A percentile compares a stretch with the other conserved stretches of the same genome.
Evolutionary conservation across 2,797 vertebrate species (phyloP).

Genomic region (Diceros bicornis): DNA sequence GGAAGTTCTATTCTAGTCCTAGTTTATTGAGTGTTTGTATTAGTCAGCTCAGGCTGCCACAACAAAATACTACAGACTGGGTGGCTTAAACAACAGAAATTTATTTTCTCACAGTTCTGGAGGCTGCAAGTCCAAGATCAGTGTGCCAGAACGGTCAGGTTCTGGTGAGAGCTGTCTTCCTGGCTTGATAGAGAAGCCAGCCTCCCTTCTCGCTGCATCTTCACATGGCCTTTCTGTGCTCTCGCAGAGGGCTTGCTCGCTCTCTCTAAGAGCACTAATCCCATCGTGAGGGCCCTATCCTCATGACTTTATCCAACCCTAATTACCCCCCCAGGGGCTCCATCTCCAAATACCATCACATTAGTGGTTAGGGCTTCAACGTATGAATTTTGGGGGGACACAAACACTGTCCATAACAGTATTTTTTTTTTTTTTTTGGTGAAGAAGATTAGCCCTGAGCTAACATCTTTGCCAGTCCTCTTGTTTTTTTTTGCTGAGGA

Average conservation of each 20-base stretch:
- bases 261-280: background rate
- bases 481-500: too few species aligned
- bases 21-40: background rate
- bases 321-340: background rate
- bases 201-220: background rate
- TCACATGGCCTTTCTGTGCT: background rate
- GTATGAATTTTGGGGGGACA: background rate
- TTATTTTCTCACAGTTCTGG: background rate
- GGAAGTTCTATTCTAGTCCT: background rate
- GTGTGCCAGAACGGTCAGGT: background rate
- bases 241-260: background rate
- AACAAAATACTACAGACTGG: background rate
- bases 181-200: background rate
- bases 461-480: too few species aligned
- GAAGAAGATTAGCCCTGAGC: too few species aligned
- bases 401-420: background rate
- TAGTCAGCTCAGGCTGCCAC: background rate
- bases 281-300: background rate
- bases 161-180: background rate
- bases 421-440: background rate
- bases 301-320: background rate
- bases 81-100: background rate
- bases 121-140: background rate
- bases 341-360: background rate
- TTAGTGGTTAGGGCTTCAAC: background rate